Evolutionary conservation across 2,888 invertebrate genomes (phyloP).

Genomic region (Erebia ligea): DNA sequence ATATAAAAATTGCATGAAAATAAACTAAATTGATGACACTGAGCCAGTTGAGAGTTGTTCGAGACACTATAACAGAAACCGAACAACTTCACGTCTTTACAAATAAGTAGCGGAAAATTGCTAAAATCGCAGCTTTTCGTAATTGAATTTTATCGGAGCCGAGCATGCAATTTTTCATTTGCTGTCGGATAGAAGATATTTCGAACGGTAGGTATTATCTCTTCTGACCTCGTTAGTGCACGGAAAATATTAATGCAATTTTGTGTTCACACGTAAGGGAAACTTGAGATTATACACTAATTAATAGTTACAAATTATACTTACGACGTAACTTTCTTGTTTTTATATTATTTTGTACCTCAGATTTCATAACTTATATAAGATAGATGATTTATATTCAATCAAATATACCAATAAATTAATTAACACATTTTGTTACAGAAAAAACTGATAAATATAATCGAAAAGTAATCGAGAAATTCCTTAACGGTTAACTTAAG

Average conservation of each 20-base stretch:
- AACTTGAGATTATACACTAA: no score
- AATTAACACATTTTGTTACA: no score
- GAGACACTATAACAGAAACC: conserved; percentile 1
- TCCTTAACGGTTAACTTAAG: neutral
- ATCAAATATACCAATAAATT: no score
- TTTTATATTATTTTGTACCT: no score
- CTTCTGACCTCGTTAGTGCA: conserved; percentile 14
- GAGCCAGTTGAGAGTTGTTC: neutral
- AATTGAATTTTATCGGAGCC: conserved; percentile 26
- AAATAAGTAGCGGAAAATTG: conserved; percentile 24
- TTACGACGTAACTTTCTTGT: no score
- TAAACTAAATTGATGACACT: neutral
- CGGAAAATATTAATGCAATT: conserved; percentile 2
- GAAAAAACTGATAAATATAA: neutral
- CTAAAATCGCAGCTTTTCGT: conserved; percentile 29
- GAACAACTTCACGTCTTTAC: neutral
- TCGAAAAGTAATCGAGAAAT: neutral
- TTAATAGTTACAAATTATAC: no score
- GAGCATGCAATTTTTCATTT: conserved; percentile 31
- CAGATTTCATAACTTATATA: no score
- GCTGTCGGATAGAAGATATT: conserved; percentile 15
- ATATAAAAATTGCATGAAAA: neutral
- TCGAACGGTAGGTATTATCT: conserved; percentile 9
- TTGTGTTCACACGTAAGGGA: neutral
- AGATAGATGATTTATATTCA: no score